Evolutionary conservation across 1,140 invertebrate species (phyloP).

Genomic region (Chrysoperla carnea): DNA sequence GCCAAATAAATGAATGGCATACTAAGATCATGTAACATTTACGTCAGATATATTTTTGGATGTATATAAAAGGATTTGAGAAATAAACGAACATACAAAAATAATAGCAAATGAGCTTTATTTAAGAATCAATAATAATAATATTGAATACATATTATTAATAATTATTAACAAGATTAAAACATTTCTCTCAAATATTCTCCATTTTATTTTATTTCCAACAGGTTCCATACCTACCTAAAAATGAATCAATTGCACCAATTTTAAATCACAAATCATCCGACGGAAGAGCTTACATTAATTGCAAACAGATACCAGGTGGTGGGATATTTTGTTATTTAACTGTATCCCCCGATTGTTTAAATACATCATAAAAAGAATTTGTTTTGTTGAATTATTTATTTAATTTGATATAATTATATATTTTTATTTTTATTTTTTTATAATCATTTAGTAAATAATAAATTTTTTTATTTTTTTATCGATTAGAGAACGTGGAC

Average conservation of each 20-base stretch:
- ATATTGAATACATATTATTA: too few relatives aligned
- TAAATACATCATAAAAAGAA: slow-evolving; percentile 4
- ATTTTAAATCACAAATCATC: slow-evolving; percentile 24
- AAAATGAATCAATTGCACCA: slow-evolving; percentile 24
- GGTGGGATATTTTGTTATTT: slow-evolving; percentile 31
- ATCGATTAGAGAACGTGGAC: slow-evolving; percentile 1
- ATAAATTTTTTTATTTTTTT: background rate
- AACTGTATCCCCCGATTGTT: slow-evolving; percentile 26
- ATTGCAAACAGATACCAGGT: slow-evolving; percentile 24
- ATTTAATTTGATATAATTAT: background rate
- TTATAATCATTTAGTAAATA: slow-evolving; percentile 1
- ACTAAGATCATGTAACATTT: background rate
- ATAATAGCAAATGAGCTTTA: background rate
- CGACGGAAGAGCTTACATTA: slow-evolving; percentile 27
- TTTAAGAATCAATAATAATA: too few relatives aligned
- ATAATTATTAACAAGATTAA: too few relatives aligned
- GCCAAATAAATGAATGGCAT: too few relatives aligned
- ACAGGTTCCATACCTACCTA: slow-evolving; percentile 21
- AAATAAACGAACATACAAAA: background rate
- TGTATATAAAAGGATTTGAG: background rate
- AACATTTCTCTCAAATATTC: too few relatives aligned
- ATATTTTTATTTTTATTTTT: too few relatives aligned
- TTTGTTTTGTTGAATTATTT: background rate
- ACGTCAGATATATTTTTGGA: background rate
- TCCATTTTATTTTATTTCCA: too few relatives aligned